Evolutionary conservation across 1,140 invertebrate genomes (phyloP).

Genomic region (Dreissena rostriformis): DNA sequence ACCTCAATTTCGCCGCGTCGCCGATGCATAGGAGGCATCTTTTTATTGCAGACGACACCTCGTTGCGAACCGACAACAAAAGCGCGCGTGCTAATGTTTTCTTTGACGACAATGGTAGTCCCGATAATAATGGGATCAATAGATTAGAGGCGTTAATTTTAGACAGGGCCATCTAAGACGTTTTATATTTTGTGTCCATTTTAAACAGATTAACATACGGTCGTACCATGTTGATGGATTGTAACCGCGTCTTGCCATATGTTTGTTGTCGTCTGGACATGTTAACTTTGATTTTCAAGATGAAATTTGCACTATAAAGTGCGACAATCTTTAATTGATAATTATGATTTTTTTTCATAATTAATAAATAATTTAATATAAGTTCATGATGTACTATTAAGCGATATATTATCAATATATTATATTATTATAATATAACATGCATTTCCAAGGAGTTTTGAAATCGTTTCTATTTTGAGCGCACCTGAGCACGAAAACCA

Average conservation of each 20-base stretch:
- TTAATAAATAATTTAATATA: too few species aligned
- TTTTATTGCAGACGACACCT: constrained; percentile 36
- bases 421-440: too few species aligned
- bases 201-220: constrained; percentile 10
- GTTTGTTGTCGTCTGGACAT: neutral
- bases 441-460: too few species aligned
- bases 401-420: too few species aligned
- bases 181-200: constrained; percentile 18
- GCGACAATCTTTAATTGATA: too few species aligned
- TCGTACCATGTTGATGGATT: neutral
- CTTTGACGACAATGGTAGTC: constrained; percentile 41
- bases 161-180: constrained; percentile 26
- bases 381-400: too few species aligned
- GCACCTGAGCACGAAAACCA: too few species aligned
- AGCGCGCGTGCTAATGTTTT: constrained; percentile 56
- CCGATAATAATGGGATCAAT: constrained; percentile 27
- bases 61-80: constrained; percentile 35
- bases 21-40: constrained; percentile 11
- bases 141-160: constrained; percentile 51
- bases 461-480: too few species aligned
- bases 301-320: too few species aligned
- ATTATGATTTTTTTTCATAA: too few species aligned
- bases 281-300: too few species aligned
- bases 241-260: neutral
- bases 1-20: constrained; percentile 38